A percentile compares a stretch with the other conserved stretches of the same genome.
Conservation (phyloP, 2,797 vertebrate genomes). For the Channallabes apus region DNA sequence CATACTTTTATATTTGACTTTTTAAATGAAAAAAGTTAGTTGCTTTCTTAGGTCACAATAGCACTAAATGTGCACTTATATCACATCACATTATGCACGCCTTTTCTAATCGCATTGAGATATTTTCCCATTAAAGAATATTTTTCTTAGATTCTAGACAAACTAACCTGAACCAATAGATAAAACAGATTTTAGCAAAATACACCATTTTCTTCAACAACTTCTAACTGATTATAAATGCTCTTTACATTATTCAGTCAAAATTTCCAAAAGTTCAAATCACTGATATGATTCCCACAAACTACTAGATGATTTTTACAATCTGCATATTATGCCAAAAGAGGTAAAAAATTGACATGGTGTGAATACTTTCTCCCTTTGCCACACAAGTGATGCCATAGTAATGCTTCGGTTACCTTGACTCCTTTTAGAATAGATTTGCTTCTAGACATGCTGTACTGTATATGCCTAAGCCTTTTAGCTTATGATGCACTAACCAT, state of each 20-base stretch:
- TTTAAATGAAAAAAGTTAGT: background rate
- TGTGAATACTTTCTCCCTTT: background rate
- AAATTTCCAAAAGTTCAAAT: background rate
- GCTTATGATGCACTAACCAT: slow-evolving; percentile 20
- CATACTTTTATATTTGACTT: background rate
- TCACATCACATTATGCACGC: too few relatives aligned
- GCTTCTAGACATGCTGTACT: background rate
- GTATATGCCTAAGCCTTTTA: background rate
- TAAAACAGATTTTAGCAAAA: too few relatives aligned
- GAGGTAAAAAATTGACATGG: background rate
- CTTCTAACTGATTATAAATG: background rate
- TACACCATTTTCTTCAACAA: background rate
- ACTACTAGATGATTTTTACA: background rate
- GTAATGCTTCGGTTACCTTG: background rate
- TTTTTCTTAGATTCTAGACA: background rate
- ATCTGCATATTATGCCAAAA: background rate
- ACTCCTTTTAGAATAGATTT: slow-evolving; percentile 32
- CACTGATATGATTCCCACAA: background rate
- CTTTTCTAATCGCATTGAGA: background rate
- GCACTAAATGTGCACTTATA: background rate
- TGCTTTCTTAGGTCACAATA: background rate
- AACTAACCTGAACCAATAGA: background rate
- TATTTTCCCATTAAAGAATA: background rate
- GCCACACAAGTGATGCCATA: background rate
- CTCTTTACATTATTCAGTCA: background rate